phyloP scores from a whole-genome alignment of 2,797 vertebrate genomes.

The Lepilemur septentrionalis region DNA sequence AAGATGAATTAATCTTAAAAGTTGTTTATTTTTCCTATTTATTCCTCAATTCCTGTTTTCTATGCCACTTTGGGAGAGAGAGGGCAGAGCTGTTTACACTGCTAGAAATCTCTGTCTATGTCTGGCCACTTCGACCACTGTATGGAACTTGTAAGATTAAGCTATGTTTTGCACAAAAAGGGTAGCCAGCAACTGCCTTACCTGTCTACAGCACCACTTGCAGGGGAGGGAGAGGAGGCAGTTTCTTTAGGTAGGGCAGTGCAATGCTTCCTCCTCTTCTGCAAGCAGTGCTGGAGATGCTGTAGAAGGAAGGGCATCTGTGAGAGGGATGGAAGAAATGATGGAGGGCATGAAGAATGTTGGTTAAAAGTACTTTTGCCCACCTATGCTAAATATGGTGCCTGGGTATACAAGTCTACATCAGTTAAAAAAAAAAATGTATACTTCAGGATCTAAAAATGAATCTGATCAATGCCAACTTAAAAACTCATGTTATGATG shows the following conservation, averaged over 20 bases:
- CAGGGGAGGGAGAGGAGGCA: conserved; percentile 81
- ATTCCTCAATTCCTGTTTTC: conserved; percentile 16
- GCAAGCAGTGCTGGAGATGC: conserved; percentile 80
- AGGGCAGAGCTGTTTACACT: neutral
- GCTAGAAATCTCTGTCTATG: neutral
- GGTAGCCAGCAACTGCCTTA: conserved; percentile 74
- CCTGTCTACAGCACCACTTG: conserved; percentile 83
- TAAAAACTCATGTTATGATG: neutral
- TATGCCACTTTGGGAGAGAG: neutral
- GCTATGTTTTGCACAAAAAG: conserved; percentile 65
- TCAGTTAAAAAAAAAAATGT: conserved; percentile 3
- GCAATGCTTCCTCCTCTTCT: conserved; percentile 81
- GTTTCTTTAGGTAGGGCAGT: conserved; percentile 78
- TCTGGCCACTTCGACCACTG: neutral
- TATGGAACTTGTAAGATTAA: conserved; percentile 65
- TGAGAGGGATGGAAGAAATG: conserved; percentile 70
- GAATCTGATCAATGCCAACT: conserved; percentile 16
- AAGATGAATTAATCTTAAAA: conserved; percentile 1
- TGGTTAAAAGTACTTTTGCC: conserved; percentile 46
- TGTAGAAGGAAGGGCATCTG: conserved; percentile 80
- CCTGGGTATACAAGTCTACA: neutral
- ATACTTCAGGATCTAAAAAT: conserved; percentile 33
- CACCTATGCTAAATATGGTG: conserved; percentile 47
- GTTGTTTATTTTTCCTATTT: conserved; percentile 18
- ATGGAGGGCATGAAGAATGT: conserved; percentile 58